Percentiles rank a stretch among this genome's conserved stretches.
Conservation (phyloP, 2,888 invertebrate genomes). For the Aleiodes alternator region DNA sequence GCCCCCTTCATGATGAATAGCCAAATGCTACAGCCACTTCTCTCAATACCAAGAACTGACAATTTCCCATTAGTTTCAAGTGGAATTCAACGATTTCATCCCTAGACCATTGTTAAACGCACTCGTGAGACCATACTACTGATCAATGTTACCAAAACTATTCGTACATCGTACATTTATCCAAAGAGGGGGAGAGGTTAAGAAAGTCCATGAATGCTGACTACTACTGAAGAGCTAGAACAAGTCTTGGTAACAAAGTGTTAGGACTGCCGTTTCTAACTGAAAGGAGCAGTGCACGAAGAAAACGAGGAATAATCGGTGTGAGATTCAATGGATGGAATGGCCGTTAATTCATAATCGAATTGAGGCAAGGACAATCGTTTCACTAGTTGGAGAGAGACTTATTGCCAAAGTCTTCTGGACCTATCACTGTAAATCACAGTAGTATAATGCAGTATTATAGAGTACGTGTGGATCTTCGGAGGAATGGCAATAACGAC, state of each 20-base stretch:
- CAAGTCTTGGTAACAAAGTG: conserved; percentile 8
- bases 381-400: not conserved
- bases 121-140: conserved; percentile 32
- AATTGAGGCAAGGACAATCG: conserved; percentile 45
- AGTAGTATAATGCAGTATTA: too few species aligned
- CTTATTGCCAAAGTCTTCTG: not conserved
- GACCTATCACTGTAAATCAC: not conserved
- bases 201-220: conserved; percentile 59
- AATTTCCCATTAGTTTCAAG: not conserved
- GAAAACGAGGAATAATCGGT: conserved; percentile 61
- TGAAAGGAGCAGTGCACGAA: not conserved
- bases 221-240: conserved; percentile 57
- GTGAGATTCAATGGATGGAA: conserved; percentile 63
- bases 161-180: conserved; percentile 16
- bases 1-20: too few species aligned
- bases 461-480: too few species aligned
- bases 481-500: conserved; percentile 14
- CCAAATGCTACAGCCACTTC: too few species aligned
- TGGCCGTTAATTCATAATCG: conserved; percentile 61
- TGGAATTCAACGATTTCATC: conserved; percentile 9
- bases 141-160: conserved; percentile 66
- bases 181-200: too few species aligned
- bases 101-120: conserved; percentile 7
- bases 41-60: not conserved
- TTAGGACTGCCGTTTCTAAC: conserved; percentile 14